Base-by-base conservation (phyloP, 37 sponge, comb jelly and placozoan genomes). In the Spongia lamella region DNA sequence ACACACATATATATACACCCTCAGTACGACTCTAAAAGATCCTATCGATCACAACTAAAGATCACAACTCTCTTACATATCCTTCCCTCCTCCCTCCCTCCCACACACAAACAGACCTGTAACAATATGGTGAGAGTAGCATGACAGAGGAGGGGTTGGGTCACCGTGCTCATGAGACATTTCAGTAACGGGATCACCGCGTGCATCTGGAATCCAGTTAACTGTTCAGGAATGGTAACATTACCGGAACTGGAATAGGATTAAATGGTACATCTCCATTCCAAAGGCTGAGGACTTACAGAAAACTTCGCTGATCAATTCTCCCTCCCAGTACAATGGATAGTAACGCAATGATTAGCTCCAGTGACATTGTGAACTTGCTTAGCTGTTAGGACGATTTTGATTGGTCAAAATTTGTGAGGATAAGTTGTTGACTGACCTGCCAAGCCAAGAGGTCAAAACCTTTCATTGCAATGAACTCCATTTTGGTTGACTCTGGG, bases 281-380 rank as follows among this genome's bases (percentile, higher is more conserved):
- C 60, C 13, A 7, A 29, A n/a, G n/a, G n/a, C 66, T 64, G 35
- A 5, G 5, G 47, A 56, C 89, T 53, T 24, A 82, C 89, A 77
- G 88, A 56, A 80, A 72, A 38, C 49, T 66, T 53, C 47, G 39
- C 76, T 83, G 79, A 63, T 73, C 74, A 52, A 88, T 43, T 13
- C 73, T 56, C 61, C 75, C 73, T 7, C 75, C 83, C 24, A 90
- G 32, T 3, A 81, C 72, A 20, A 90, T 82, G 74, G 79, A 78
- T 30, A 78, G 67, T 32, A 90, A 63, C 32, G 91, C 91, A 75
- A 65, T 86, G 43, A 85, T 70, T 24, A 86, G 83, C 50, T 82
- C 78, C 1, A 68, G 63, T 49, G 83, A 86, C 38, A 90, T 75
- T 0, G 55, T 67, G 63, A 38, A 78, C 51, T 67, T 60, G 57